Evolutionary conservation across 2,113 vertebrate species (phyloP).

Genomic region (Carlito syrichta): DNA sequence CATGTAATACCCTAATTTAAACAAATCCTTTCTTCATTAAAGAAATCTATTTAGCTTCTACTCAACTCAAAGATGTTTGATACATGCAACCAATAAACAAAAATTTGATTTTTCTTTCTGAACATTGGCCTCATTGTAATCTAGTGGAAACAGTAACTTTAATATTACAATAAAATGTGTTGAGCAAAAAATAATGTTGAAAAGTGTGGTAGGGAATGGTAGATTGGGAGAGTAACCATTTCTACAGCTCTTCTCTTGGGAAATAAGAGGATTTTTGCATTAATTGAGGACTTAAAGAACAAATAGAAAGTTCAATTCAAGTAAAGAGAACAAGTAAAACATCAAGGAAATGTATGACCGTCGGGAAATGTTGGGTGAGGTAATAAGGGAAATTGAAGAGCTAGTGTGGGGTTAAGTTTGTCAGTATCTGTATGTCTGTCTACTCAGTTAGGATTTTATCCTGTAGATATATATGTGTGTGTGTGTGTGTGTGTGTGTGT

Average conservation of each 20-base stretch:
- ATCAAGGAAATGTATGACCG: neutral
- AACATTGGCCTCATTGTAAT: neutral
- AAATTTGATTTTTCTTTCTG: neutral
- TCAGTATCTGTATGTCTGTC: neutral
- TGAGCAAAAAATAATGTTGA: neutral
- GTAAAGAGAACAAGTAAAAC: neutral
- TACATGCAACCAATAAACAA: neutral
- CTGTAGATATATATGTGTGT: too few relatives aligned
- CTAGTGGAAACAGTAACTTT: neutral
- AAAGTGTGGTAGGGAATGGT: neutral
- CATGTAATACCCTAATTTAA: slow-evolving; percentile 21
- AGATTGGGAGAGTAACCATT: neutral
- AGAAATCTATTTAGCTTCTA: neutral
- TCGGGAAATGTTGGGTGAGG: neutral
- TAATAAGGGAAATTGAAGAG: neutral
- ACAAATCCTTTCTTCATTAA: neutral
- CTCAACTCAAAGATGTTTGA: neutral
- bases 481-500: too few relatives aligned
- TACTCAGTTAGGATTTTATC: neutral
- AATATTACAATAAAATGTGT: neutral
- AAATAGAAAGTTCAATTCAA: neutral
- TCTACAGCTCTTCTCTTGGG: neutral
- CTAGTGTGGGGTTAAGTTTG: neutral
- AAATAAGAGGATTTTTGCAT: neutral
- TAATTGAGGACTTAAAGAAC: neutral